Evolutionary conservation across 1,140 invertebrate species (phyloP).

Genomic region (Papilio machaon): DNA sequence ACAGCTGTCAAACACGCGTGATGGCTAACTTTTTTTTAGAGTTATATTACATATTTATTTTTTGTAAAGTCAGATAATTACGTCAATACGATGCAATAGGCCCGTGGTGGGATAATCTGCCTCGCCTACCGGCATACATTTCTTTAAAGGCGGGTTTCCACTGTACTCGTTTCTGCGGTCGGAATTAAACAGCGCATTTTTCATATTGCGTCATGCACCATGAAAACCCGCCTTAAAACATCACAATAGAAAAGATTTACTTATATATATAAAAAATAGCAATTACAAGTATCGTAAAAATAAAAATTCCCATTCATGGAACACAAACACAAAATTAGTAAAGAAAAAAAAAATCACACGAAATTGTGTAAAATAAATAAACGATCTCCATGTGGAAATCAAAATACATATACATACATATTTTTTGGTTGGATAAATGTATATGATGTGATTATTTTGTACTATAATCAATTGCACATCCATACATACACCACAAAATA

Average conservation of each 20-base stretch:
- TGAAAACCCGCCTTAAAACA: slow-evolving; percentile 47
- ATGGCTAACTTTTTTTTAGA: not conserved
- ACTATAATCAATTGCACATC: slow-evolving; percentile 42
- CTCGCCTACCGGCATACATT: slow-evolving; percentile 70
- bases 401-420: slow-evolving; percentile 13
- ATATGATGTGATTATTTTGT: slow-evolving; percentile 45
- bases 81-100: slow-evolving; percentile 39
- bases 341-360: slow-evolving; percentile 43
- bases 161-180: not conserved
- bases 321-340: slow-evolving; percentile 34
- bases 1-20: not conserved
- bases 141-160: slow-evolving; percentile 54
- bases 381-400: slow-evolving; percentile 43
- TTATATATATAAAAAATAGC: slow-evolving; percentile 43
- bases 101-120: slow-evolving; percentile 73
- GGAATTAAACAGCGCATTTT: no score
- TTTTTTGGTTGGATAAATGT: slow-evolving; percentile 46
- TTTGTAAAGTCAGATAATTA: slow-evolving; percentile 21
- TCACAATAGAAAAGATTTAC: slow-evolving; percentile 52
- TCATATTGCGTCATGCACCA: not conserved
- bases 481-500: not conserved
- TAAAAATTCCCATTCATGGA: slow-evolving; percentile 36
- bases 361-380: slow-evolving; percentile 42
- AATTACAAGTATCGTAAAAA: slow-evolving; percentile 44
- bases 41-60: not conserved